A percentile compares a stretch with the other conserved stretches of the same genome.
Conservation (phyloP, 2,113 vertebrate species). For the Sciurus niger region DNA sequence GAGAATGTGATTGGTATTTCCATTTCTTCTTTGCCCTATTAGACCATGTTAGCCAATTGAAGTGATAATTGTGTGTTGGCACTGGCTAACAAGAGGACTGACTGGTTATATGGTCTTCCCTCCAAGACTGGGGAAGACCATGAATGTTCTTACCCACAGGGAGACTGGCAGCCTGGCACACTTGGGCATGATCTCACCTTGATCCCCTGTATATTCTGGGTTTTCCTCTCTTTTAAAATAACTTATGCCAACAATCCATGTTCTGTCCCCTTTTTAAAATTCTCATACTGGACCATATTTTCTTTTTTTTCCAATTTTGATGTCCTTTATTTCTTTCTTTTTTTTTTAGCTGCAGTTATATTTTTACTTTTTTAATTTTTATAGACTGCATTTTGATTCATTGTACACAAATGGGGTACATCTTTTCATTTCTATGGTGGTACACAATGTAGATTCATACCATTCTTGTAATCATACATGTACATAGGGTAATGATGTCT, state of each 20-base stretch:
- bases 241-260: neutral
- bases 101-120: neutral
- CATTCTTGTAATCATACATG: too few relatives aligned
- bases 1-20: neutral
- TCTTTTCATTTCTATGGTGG: too few relatives aligned
- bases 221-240: neutral
- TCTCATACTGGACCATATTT: neutral
- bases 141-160: too few relatives aligned
- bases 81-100: neutral
- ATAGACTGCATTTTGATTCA: too few relatives aligned
- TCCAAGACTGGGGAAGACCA: neutral
- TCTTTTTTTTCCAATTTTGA: too few relatives aligned
- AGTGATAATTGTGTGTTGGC: neutral
- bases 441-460: too few relatives aligned
- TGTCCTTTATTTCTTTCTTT: too few relatives aligned
- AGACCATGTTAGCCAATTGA: neutral
- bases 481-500: too few relatives aligned
- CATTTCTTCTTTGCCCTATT: neutral
- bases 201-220: fast-evolving
- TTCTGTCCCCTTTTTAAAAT: neutral
- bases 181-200: neutral
- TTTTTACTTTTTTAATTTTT: too few relatives aligned
- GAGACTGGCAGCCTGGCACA: neutral
- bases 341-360: too few relatives aligned
- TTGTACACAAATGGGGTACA: too few relatives aligned